Percentiles rank a stretch among this genome's conserved stretches.
Conservation (phyloP, 1,140 invertebrate species). For the Diorhabda sublineata region DNA sequence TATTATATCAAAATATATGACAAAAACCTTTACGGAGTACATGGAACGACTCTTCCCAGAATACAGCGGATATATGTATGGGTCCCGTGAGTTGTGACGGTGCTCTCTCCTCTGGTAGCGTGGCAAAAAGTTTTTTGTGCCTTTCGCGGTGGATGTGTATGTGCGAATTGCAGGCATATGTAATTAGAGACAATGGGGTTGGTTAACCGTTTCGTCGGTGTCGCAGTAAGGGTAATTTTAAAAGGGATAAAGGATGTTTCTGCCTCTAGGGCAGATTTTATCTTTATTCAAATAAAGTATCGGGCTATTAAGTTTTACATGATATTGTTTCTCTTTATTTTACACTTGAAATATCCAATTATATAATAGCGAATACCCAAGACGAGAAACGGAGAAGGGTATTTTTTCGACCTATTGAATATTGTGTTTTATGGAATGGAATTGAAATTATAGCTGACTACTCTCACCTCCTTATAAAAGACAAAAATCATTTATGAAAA, state of each 20-base stretch:
- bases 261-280: background rate
- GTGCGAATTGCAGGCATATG: background rate
- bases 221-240: background rate
- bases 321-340: too few relatives aligned
- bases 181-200: background rate
- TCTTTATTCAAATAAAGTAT: background rate
- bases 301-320: background rate
- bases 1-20: conserved; percentile 10
- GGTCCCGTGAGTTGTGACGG: conserved; percentile 4
- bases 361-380: too few relatives aligned
- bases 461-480: too few relatives aligned
- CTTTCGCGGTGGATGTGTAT: background rate
- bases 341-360: too few relatives aligned
- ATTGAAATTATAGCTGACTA: too few relatives aligned
- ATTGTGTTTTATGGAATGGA: too few relatives aligned
- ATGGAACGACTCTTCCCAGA: background rate
- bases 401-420: too few relatives aligned
- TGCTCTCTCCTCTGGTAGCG: background rate
- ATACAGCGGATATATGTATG: conserved; percentile 4
- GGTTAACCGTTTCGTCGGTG: background rate
- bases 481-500: too few relatives aligned
- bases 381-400: too few relatives aligned
- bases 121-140: background rate
- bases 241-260: background rate
- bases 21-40: conserved; percentile 8